These are phyloP conservation scores for Gymnogyps californianus DNA, from an alignment of 2,113 vertebrate genomes.

Conservation along the genomic window DNA sequence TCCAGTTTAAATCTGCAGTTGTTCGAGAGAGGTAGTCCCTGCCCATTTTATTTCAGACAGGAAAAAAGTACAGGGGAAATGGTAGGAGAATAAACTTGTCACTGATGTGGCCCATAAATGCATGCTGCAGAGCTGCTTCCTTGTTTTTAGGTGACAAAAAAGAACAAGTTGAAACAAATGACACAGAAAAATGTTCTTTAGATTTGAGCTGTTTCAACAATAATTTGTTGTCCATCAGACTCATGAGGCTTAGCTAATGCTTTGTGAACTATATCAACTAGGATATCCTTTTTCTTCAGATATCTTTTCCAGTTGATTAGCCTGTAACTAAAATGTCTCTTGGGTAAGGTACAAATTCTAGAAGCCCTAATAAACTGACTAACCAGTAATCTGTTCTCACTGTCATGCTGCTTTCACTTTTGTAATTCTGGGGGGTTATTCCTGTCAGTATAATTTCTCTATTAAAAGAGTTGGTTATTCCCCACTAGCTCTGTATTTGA, in stretches of 20 bases:
- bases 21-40: neutral
- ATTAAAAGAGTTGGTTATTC: neutral
- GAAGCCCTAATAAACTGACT: conserved; percentile 40
- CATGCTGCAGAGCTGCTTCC: neutral
- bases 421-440: neutral
- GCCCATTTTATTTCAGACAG: neutral
- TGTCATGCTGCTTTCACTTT: neutral
- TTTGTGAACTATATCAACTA: conserved; percentile 65
- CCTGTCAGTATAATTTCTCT: neutral
- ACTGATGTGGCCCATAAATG: neutral
- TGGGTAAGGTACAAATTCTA: conserved; percentile 49
- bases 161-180: conserved; percentile 41
- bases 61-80: neutral
- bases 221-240: conserved; percentile 71
- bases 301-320: conserved; percentile 68
- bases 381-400: neutral
- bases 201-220: conserved; percentile 61
- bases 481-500: neutral
- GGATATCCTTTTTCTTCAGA: conserved; percentile 61
- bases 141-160: conserved; percentile 58
- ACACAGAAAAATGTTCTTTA: conserved; percentile 63
- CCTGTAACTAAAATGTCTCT: conserved; percentile 59
- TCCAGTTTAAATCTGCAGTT: neutral
- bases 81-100: neutral
- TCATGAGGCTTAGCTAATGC: conserved; percentile 62